Base-by-base conservation (phyloP, 2,888 invertebrate genomes). In the Nyleta sp. region DNA sequence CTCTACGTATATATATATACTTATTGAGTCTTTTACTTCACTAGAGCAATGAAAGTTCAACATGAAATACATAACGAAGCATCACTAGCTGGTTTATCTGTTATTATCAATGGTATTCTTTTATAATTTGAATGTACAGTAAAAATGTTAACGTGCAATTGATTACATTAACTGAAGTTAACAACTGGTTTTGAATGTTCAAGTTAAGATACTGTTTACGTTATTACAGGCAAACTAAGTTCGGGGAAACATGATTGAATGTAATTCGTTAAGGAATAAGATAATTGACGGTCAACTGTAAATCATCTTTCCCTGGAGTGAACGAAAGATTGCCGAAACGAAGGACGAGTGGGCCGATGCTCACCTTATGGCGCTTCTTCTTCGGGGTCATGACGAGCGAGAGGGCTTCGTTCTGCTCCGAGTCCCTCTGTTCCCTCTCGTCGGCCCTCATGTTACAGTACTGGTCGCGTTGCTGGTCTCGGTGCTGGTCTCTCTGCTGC, bases 361-460 rank as follows among this genome's bases (percentile, higher is more conserved):
- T 86, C 79, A 91, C 97, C 95, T 99, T 99, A 89, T 98, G 98
- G 67, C 99, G 94, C 92, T 98, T 98, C 93, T 98, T 98, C 92
- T 98, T 98, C 1, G 97, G 97, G 50, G 97, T 96, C 84, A 98
- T 97, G 73, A 99, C 98, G 85, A 98, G 93, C 89, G 98, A 97
- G 70, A 99, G 94, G 2, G 98, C 98, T 91, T 98, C 98, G 91
- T 97, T 97, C 91, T 97, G 97, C 90, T 97, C 97, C 42, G 96
- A 95, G 88, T 95, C 95, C 85, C 90, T 88, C 78, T 84, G 88
- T 74, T 90, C 90, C 60, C 90, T 84, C 28, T 90, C 90, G 68
- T 87, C 87, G 28, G 78, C 80, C 81, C 91, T 86, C 82, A 90
- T 71, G 78, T 87, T 86, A 82, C 88, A 89, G 50, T 90, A 90